phyloP scores from a whole-genome alignment of 2,113 vertebrate genomes.

The Amphiprion ocellaris region DNA sequence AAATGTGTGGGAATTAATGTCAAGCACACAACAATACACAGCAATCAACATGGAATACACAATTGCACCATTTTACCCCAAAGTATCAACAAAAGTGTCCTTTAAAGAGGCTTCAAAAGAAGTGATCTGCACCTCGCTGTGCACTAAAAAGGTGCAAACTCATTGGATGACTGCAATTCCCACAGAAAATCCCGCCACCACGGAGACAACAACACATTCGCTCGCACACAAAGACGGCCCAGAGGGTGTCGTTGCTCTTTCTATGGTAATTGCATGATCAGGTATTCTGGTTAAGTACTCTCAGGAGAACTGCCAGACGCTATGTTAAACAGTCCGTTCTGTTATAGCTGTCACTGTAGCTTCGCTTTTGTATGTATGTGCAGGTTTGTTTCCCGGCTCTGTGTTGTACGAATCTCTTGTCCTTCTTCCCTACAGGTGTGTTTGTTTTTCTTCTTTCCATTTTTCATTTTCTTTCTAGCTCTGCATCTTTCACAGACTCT shows the following conservation, averaged over 20 bases:
- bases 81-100: not conserved
- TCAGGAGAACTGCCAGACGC: slow-evolving; percentile 58
- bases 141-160: not conserved
- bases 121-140: slow-evolving; percentile 16
- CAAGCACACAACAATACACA: not conserved
- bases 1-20: not conserved
- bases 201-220: slow-evolving; percentile 28
- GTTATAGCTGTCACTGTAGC: slow-evolving; percentile 45
- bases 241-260: slow-evolving; percentile 63
- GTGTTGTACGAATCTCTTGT: slow-evolving; percentile 9
- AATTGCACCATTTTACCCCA: not conserved
- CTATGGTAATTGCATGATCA: slow-evolving; percentile 71
- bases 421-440: slow-evolving; percentile 6
- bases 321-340: slow-evolving; percentile 64
- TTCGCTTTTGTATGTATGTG: not conserved
- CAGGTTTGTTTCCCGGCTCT: not conserved
- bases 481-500: not conserved
- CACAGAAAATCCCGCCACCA: slow-evolving; percentile 13
- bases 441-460: not conserved
- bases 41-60: not conserved
- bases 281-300: slow-evolving; percentile 70
- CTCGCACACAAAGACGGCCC: slow-evolving; percentile 6
- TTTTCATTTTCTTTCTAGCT: not conserved
- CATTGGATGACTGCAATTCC: slow-evolving; percentile 1
- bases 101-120: slow-evolving; percentile 4